A percentile compares a stretch with the other conserved stretches of the same genome.
Evolutionary conservation across 1,140 invertebrate species (phyloP).

Genomic region (Drosophila asahinai): DNA sequence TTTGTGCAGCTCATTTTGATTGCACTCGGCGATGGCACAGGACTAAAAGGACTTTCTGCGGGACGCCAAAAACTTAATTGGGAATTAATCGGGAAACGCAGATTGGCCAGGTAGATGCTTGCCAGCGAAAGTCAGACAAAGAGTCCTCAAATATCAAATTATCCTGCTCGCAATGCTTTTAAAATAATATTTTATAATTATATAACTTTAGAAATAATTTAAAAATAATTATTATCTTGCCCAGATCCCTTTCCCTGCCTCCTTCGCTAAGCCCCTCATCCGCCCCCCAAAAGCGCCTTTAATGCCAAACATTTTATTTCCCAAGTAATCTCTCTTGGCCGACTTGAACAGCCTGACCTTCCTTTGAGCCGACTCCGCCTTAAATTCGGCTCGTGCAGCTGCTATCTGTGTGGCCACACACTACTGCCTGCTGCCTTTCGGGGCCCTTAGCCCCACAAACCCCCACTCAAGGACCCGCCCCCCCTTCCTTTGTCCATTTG

Average conservation of each 20-base stretch:
- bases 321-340: constrained; percentile 3
- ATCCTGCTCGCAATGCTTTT: too few relatives aligned
- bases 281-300: neutral
- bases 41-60: neutral
- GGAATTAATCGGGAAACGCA: constrained; percentile 16
- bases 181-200: too few relatives aligned
- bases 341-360: neutral
- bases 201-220: neutral
- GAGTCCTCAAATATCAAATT: too few relatives aligned
- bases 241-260: neutral
- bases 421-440: neutral
- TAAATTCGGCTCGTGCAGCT: constrained; percentile 16
- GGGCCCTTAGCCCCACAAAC: neutral
- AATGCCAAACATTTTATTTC: constrained; percentile 7
- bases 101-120: constrained; percentile 1
- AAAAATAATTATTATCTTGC: neutral
- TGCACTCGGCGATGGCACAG: constrained; percentile 36
- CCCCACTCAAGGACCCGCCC: neutral
- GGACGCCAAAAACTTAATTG: constrained; percentile 27
- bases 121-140: too few relatives aligned
- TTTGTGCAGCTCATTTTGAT: constrained; percentile 50
- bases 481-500: constrained; percentile 47
- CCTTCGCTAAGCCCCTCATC: neutral
- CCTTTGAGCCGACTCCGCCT: neutral
- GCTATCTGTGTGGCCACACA: constrained; percentile 19